phyloP scores from a whole-genome alignment of 2,113 vertebrate species.

The Sander vitreus region DNA sequence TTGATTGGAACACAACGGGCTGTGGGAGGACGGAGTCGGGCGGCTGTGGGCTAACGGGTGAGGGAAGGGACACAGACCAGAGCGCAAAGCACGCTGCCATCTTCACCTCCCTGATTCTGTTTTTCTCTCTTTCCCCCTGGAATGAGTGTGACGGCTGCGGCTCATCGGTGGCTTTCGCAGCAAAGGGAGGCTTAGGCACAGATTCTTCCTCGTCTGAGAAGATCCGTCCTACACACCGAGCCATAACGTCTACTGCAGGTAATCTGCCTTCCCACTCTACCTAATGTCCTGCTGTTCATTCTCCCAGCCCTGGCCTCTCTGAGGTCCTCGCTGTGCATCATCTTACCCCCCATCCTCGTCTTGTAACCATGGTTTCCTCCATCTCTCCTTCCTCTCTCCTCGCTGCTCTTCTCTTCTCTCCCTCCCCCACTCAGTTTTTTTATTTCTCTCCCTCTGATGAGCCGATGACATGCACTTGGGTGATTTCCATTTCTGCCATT shows the following conservation, averaged over 20 bases:
- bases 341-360: constrained; percentile 49
- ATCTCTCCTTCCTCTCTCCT: constrained; percentile 66
- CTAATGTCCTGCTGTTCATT: background rate
- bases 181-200: constrained; percentile 49
- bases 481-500: constrained; percentile 50
- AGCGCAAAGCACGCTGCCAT: constrained; percentile 49
- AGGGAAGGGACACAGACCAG: constrained; percentile 62
- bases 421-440: constrained; percentile 45
- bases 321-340: constrained; percentile 37
- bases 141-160: constrained; percentile 69
- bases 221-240: constrained; percentile 40
- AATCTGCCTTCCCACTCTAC: constrained; percentile 37
- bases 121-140: constrained; percentile 44
- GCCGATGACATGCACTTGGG: constrained; percentile 64
- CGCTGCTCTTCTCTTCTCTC: constrained; percentile 38
- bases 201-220: constrained; percentile 64
- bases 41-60: constrained; percentile 68
- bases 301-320: constrained; percentile 5
- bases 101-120: constrained; percentile 31
- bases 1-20: constrained; percentile 82
- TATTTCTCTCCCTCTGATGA: constrained; percentile 44
- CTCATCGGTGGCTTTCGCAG: constrained; percentile 57
- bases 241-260: constrained; percentile 76
- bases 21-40: constrained; percentile 71
- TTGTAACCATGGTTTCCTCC: constrained; percentile 77